A percentile compares a stretch with the other conserved stretches of the same genome.
These are phyloP conservation scores for Hafferia zeledoni DNA, from an alignment of 2,797 vertebrate genomes.

Conservation along the genomic window DNA sequence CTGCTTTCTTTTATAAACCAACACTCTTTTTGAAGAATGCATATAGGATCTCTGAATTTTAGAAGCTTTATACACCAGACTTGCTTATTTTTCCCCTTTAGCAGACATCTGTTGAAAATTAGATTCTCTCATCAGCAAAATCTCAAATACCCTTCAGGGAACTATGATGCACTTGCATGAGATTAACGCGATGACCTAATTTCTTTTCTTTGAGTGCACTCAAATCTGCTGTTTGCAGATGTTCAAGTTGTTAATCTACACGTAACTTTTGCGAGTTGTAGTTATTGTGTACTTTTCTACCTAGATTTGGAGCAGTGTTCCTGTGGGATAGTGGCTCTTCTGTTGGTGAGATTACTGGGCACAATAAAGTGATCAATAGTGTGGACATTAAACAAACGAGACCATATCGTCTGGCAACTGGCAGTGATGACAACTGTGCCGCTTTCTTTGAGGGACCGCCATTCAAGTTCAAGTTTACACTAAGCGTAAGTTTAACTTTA, in stretches of 20 bases:
- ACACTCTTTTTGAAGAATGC: not conserved
- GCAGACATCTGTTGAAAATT: not conserved
- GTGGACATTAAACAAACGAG: constrained; percentile 92
- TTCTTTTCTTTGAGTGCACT: constrained; percentile 30
- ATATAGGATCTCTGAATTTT: not conserved
- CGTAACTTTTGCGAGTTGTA: not conserved
- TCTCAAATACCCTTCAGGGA: not conserved
- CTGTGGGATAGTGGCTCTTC: constrained; percentile 94
- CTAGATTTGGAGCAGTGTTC: constrained; percentile 91
- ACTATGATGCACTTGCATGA: not conserved
- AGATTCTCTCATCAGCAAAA: not conserved
- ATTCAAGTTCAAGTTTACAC: constrained; percentile 92
- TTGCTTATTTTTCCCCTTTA: not conserved
- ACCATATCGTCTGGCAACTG: constrained; percentile 88
- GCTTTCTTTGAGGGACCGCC: constrained; percentile 93
- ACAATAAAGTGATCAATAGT: constrained; percentile 91
- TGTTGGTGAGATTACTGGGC: constrained; percentile 89
- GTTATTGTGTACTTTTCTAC: not conserved
- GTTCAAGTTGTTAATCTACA: not conserved
- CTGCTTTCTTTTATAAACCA: not conserved
- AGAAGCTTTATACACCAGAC: not conserved
- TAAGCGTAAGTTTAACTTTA: constrained; percentile 80
- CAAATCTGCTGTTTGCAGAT: not conserved
- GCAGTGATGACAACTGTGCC: constrained; percentile 87
- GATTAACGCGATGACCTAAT: constrained; percentile 63